Conservation (phyloP, 2,113 vertebrate species). For the Nothocercus julius region DNA sequence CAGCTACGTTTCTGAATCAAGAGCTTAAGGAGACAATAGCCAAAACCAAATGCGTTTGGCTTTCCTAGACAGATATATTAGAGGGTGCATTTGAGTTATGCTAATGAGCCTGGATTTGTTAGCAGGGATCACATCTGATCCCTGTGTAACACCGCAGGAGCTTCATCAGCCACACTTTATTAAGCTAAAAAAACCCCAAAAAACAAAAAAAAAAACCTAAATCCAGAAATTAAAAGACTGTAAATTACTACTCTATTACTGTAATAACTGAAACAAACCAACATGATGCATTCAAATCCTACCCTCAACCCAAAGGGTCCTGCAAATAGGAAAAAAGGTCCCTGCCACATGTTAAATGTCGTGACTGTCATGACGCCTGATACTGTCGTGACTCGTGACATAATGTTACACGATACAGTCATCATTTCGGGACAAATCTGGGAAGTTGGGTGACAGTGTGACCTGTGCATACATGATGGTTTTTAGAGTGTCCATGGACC, state of each 20-base stretch:
- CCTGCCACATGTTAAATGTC: not conserved
- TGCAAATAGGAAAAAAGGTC: not conserved
- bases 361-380: no score
- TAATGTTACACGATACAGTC: no score
- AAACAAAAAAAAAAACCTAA: not conserved
- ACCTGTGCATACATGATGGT: not conserved
- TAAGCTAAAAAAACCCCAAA: conserved; percentile 38
- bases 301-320: not conserved
- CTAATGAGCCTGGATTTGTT: conserved; percentile 67
- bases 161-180: conserved; percentile 62
- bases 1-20: not conserved
- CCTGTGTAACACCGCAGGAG: conserved; percentile 34
- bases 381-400: no score
- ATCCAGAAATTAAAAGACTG: conserved; percentile 49
- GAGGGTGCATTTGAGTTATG: conserved; percentile 58
- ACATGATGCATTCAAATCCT: not conserved
- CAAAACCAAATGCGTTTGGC: conserved; percentile 11
- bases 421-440: not conserved
- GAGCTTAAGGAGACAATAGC: not conserved
- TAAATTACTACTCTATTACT: conserved; percentile 30
- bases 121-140: conserved; percentile 67
- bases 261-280: conserved; percentile 46
- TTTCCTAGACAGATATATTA: conserved; percentile 59
- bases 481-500: not conserved
- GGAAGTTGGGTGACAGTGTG: not conserved